These are phyloP conservation scores for Salvelinus alpinus DNA, from an alignment of 2,113 vertebrate species.

Conservation along the genomic window DNA sequence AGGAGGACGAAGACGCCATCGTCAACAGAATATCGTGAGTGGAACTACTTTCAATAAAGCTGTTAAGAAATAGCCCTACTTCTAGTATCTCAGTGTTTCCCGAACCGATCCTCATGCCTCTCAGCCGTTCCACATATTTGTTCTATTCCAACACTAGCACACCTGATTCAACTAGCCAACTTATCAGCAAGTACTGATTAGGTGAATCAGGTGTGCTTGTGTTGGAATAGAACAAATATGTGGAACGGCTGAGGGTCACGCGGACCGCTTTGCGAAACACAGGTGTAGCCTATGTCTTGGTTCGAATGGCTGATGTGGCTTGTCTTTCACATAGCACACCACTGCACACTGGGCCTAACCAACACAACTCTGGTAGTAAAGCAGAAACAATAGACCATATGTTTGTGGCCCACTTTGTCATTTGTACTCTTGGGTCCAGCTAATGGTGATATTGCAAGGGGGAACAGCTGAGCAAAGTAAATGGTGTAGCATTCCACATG, in stretches of 20 bases:
- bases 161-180: too few relatives aligned
- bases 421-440: slow-evolving; percentile 7
- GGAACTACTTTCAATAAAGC: neutral
- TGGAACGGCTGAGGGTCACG: too few relatives aligned
- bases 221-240: too few relatives aligned
- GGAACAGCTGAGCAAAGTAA: slow-evolving; percentile 3
- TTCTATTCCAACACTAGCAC: too few relatives aligned
- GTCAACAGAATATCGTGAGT: slow-evolving; percentile 99
- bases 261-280: too few relatives aligned
- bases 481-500: slow-evolving; percentile 30
- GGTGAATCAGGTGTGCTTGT: too few relatives aligned
- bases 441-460: neutral
- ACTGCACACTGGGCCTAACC: too few relatives aligned
- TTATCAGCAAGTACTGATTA: too few relatives aligned
- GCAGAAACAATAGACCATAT: neutral
- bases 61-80: too few relatives aligned
- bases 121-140: too few relatives aligned
- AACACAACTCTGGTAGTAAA: neutral
- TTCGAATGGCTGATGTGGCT: neutral
- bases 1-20: slow-evolving; percentile 95
- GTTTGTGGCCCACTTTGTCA: neutral
- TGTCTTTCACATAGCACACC: neutral
- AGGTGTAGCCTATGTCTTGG: too few relatives aligned
- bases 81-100: neutral
- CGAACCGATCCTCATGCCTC: too few relatives aligned